Evolutionary conservation across 2,113 vertebrate genomes (phyloP).

Genomic region (Sylvietta virens): DNA sequence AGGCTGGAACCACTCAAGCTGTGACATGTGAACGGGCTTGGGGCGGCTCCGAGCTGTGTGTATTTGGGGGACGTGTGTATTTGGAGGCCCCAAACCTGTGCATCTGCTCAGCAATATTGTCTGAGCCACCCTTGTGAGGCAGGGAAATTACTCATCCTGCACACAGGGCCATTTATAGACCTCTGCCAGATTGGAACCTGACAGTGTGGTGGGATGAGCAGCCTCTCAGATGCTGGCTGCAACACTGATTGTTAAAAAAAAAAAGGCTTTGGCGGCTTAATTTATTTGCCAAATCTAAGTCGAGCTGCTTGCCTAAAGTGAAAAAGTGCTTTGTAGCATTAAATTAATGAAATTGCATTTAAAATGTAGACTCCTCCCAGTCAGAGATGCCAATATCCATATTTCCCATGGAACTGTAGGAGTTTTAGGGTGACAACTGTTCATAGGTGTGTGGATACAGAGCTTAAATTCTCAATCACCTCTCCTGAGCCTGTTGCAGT

Average conservation of each 20-base stretch:
- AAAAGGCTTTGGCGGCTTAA: neutral
- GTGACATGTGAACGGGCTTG: neutral
- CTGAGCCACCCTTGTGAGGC: neutral
- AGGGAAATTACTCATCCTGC: neutral
- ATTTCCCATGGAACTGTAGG: neutral
- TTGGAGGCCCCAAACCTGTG: neutral
- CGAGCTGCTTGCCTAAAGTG: neutral
- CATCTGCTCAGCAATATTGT: neutral
- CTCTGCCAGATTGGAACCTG: constrained; percentile 10
- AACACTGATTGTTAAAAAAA: neutral
- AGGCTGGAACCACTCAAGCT: neutral
- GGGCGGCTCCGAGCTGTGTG: neutral
- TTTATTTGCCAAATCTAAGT: neutral
- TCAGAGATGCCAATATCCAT: fast-evolving
- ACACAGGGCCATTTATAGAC: neutral
- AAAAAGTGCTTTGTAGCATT: neutral
- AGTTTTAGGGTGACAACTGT: neutral
- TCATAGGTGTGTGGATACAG: neutral
- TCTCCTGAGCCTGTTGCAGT: neutral
- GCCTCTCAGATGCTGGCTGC: neutral
- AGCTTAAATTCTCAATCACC: neutral
- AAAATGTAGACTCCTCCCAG: fast-evolving
- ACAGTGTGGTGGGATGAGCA: neutral
- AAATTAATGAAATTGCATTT: neutral
- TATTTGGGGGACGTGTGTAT: neutral